A percentile compares a stretch with the other conserved stretches of the same genome.
Conservation (phyloP, 2,797 vertebrate species). For the Centroberyx gerrardi region DNA sequence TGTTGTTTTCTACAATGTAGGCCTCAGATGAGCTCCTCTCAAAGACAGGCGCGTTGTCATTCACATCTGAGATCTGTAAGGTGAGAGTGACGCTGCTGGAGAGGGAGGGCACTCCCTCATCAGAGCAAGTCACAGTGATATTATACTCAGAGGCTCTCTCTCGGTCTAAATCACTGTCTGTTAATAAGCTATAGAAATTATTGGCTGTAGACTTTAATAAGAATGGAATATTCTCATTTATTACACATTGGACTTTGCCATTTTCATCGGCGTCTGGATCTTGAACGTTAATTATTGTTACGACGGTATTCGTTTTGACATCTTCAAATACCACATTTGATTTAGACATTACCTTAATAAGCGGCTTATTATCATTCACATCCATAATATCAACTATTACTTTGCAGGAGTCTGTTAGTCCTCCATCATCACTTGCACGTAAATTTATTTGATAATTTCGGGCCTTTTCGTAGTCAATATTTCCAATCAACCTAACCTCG, state of each 20-base stretch:
- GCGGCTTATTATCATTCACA: slow-evolving; percentile 82
- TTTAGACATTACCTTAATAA: slow-evolving; percentile 75
- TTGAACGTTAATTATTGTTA: slow-evolving; percentile 82
- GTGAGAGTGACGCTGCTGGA: slow-evolving; percentile 76
- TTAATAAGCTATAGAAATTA: slow-evolving; percentile 76
- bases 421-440: slow-evolving; percentile 81
- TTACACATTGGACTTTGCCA: slow-evolving; percentile 51
- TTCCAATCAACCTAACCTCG: slow-evolving; percentile 73
- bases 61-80: slow-evolving; percentile 78
- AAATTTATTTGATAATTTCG: slow-evolving; percentile 71
- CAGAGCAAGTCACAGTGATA: slow-evolving; percentile 78
- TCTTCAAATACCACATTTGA: slow-evolving; percentile 74
- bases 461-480: slow-evolving; percentile 79
- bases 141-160: slow-evolving; percentile 78
- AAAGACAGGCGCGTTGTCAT: slow-evolving; percentile 82
- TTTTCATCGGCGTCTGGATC: slow-evolving; percentile 74
- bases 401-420: slow-evolving; percentile 79
- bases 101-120: slow-evolving; percentile 77
- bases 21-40: slow-evolving; percentile 73
- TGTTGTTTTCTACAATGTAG: slow-evolving; percentile 60
- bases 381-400: slow-evolving; percentile 80
- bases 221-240: slow-evolving; percentile 69
- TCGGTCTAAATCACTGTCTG: slow-evolving; percentile 75
- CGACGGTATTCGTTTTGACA: slow-evolving; percentile 69
- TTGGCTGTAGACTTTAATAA: slow-evolving; percentile 67